These are phyloP conservation scores for Hippopotamus amphibius DNA, from an alignment of 2,113 vertebrate species.

Conservation along the genomic window DNA sequence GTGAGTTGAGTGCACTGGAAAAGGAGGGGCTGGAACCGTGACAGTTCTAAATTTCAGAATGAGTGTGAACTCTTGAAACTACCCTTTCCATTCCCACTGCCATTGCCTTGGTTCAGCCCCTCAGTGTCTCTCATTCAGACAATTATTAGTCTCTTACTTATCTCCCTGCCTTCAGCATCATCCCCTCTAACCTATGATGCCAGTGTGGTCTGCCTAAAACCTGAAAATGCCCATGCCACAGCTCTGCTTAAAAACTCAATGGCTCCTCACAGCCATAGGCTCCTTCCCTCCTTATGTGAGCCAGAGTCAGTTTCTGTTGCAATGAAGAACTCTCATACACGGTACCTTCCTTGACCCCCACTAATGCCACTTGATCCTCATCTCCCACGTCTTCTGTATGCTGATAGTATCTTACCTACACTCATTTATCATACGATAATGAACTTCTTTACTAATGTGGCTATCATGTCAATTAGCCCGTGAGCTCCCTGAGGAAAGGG, in stretches of 20 bases:
- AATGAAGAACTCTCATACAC: neutral
- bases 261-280: neutral
- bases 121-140: neutral
- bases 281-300: neutral
- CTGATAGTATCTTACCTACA: neutral
- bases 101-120: neutral
- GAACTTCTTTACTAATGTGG: neutral
- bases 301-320: neutral
- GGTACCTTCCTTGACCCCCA: neutral
- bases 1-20: neutral
- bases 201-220: neutral
- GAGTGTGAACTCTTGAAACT: neutral
- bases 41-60: neutral
- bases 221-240: neutral
- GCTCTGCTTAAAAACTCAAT: neutral
- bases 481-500: neutral
- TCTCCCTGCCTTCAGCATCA: neutral
- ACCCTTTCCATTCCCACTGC: neutral
- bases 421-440: neutral
- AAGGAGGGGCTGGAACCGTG: neutral
- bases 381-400: neutral
- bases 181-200: neutral
- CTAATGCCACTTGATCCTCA: neutral
- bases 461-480: neutral
- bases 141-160: neutral